These are phyloP conservation scores for Urocitellus parryii DNA, from an alignment of 2,113 vertebrate genomes.

Conservation along the genomic window DNA sequence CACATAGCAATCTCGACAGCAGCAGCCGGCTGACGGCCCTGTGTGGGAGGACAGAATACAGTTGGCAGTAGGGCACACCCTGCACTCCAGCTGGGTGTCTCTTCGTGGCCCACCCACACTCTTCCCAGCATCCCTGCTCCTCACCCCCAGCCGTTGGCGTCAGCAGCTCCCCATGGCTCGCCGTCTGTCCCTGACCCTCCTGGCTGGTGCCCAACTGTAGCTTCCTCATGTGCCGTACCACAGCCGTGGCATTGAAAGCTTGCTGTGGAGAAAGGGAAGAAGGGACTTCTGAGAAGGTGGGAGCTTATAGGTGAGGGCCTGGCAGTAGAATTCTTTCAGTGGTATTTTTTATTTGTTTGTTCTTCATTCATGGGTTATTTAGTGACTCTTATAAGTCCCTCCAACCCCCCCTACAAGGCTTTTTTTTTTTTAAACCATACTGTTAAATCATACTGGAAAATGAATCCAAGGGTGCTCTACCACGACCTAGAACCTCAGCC, in stretches of 20 bases:
- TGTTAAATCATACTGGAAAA: too few relatives aligned
- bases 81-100: neutral
- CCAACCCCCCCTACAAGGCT: neutral
- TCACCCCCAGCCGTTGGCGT: slow-evolving; percentile 87
- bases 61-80: neutral
- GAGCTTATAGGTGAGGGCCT: neutral
- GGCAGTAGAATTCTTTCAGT: neutral
- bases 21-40: slow-evolving; percentile 72
- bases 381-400: neutral
- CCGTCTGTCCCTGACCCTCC: slow-evolving; percentile 89
- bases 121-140: neutral
- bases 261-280: slow-evolving; percentile 88
- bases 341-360: neutral
- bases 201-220: slow-evolving; percentile 95
- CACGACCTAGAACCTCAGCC: too few relatives aligned
- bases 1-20: slow-evolving; percentile 78
- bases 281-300: neutral
- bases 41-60: neutral
- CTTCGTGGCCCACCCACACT: neutral
- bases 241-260: slow-evolving; percentile 98
- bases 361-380: neutral
- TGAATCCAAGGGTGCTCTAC: too few relatives aligned
- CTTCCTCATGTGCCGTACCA: slow-evolving; percentile 97
- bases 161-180: slow-evolving; percentile 87
- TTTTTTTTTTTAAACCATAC: neutral